A percentile compares a stretch with the other conserved stretches of the same genome.
phyloP scores from a whole-genome alignment of 2,888 invertebrate species.

The Brenthis ino region DNA sequence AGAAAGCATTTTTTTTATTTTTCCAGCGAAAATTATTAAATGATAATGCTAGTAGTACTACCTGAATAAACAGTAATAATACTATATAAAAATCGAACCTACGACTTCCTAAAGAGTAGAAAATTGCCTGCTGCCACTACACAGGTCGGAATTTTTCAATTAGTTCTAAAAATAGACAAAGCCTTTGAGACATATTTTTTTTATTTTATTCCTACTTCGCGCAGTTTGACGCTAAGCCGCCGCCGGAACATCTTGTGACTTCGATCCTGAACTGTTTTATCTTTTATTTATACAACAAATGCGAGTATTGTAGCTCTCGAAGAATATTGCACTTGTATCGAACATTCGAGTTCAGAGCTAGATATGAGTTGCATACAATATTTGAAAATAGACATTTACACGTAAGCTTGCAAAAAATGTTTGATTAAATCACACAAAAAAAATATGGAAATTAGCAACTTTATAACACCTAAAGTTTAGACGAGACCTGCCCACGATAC shows the following conservation, averaged over 20 bases:
- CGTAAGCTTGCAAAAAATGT: neutral
- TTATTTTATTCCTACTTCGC: conserved; percentile 1
- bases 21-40: no score
- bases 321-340: conserved; percentile 11
- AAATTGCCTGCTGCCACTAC: no score
- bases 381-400: neutral
- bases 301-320: conserved; percentile 6
- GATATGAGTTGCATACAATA: neutral
- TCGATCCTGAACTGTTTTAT: conserved; percentile 10
- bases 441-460: no score
- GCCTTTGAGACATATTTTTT: neutral
- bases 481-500: no score
- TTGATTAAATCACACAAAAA: no score
- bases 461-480: no score
- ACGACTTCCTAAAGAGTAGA: no score
- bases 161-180: neutral
- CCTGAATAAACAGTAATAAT: no score
- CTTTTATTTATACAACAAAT: conserved; percentile 24
- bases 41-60: no score
- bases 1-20: no score
- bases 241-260: conserved; percentile 13
- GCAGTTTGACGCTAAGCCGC: conserved; percentile 15
- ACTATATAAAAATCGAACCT: no score
- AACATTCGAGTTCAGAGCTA: neutral
- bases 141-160: neutral